Percentiles rank a stretch among this genome's conserved stretches.
phyloP scores from a whole-genome alignment of 2,888 invertebrate species.

The Gasteruption jaculator region DNA sequence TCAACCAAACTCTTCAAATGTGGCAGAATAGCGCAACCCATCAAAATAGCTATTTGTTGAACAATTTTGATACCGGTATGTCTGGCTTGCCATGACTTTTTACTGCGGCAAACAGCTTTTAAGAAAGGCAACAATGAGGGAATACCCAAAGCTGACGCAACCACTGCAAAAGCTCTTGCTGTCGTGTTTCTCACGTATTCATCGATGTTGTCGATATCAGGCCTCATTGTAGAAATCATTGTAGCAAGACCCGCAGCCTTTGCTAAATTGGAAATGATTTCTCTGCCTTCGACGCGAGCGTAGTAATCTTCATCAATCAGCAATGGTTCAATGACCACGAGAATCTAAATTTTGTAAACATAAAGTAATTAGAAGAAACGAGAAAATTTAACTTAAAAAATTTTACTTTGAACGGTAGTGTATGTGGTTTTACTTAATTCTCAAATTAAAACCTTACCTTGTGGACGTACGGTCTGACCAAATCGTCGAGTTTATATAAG shows the following conservation, averaged over 20 bases:
- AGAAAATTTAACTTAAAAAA: conserved; percentile 7
- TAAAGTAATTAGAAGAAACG: background rate
- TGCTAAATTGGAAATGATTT: conserved; percentile 98
- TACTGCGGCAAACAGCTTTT: conserved; percentile 97
- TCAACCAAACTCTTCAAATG: conserved; percentile 97
- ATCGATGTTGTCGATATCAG: conserved; percentile 99
- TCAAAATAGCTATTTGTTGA: conserved; percentile 98
- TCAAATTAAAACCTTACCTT: conserved; percentile 59
- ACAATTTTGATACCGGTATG: conserved; percentile 99
- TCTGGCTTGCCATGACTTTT: conserved; percentile 98
- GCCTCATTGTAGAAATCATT: conserved; percentile 99
- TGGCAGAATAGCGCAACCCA: conserved; percentile 99
- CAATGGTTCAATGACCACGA: conserved; percentile 98
- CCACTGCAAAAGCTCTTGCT: conserved; percentile 99
- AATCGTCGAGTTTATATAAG: conserved; percentile 95
- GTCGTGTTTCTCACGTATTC: conserved; percentile 99
- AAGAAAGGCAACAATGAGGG: conserved; percentile 96
- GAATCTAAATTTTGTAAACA: conserved; percentile 59
- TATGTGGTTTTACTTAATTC: conserved; percentile 1
- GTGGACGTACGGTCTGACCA: conserved; percentile 98
- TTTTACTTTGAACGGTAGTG: background rate
- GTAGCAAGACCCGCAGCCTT: conserved; percentile 99
- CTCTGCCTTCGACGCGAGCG: conserved; percentile 97
- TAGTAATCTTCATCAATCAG: conserved; percentile 99
- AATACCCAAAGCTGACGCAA: conserved; percentile 97